A percentile compares a stretch with the other conserved stretches of the same genome.
Evolutionary conservation across 2,888 invertebrate genomes (phyloP).

Genomic region (Mesochorus sp.): DNA sequence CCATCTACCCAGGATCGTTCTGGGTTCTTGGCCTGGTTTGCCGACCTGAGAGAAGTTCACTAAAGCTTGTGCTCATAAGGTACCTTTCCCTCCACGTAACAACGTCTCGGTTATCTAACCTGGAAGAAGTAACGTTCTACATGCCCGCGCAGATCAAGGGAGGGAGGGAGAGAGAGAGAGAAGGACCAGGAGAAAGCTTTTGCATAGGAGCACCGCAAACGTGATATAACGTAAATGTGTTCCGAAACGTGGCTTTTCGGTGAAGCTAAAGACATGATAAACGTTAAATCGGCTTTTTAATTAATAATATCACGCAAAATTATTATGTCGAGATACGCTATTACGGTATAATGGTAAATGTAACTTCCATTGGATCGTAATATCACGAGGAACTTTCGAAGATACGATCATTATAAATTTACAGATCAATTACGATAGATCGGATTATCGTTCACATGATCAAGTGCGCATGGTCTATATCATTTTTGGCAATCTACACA

Average conservation of each 20-base stretch:
- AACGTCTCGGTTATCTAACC: slow-evolving; percentile 54
- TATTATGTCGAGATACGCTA: too few relatives aligned
- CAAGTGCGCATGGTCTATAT: too few relatives aligned
- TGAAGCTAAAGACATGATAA: not conserved
- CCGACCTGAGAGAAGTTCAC: slow-evolving; percentile 39
- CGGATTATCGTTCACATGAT: too few relatives aligned
- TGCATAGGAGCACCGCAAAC: slow-evolving; percentile 35
- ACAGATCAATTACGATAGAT: too few relatives aligned
- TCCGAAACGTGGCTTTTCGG: not conserved
- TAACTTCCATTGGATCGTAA: too few relatives aligned
- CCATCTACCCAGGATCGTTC: slow-evolving; percentile 35
- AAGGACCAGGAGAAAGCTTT: too few relatives aligned
- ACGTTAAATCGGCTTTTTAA: not conserved
- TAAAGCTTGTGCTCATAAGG: slow-evolving; percentile 34
- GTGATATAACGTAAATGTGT: slow-evolving; percentile 47
- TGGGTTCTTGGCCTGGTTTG: slow-evolving; percentile 34
- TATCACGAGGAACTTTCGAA: too few relatives aligned
- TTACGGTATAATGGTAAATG: too few relatives aligned
- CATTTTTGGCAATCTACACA: too few relatives aligned
- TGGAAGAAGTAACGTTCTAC: slow-evolving; percentile 34
- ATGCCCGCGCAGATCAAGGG: too few relatives aligned
- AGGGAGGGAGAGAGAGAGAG: too few relatives aligned
- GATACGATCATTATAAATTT: too few relatives aligned
- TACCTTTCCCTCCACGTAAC: slow-evolving; percentile 34
- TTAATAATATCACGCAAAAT: slow-evolving; percentile 5